phyloP scores from a whole-genome alignment of 2,113 vertebrate species.

The Tyto alba region DNA sequence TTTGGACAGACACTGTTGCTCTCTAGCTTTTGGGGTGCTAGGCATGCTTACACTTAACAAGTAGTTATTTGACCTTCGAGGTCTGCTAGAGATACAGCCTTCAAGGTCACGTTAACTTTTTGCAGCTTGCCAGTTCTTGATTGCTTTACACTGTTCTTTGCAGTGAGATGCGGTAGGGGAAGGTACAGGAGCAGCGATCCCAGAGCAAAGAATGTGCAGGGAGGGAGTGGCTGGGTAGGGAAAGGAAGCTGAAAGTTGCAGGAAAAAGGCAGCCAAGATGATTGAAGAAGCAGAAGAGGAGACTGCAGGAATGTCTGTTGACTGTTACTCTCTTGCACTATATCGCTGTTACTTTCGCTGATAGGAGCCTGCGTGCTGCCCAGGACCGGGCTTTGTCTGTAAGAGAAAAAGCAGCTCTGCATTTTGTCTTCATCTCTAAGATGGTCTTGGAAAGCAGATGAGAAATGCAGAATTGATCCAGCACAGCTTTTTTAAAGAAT shows the following conservation, averaged over 20 bases:
- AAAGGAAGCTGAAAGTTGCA: not conserved
- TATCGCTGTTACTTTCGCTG: not conserved
- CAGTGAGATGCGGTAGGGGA: not conserved
- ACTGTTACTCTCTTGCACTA: not conserved
- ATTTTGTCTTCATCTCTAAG: not conserved
- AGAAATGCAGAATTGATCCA: not conserved
- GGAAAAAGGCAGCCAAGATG: not conserved
- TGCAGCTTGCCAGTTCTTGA: not conserved
- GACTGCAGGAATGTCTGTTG: not conserved
- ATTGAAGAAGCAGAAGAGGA: not conserved
- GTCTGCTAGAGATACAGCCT: not conserved
- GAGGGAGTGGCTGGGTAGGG: not conserved
- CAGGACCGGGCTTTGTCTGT: not conserved
- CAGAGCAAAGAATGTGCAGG: not conserved
- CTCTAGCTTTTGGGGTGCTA: not conserved
- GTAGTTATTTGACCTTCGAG: not conserved
- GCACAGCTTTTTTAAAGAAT: not conserved
- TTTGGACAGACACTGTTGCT: not conserved
- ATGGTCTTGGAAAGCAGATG: not conserved
- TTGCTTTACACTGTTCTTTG: fast-evolving
- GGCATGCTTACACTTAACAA: not conserved
- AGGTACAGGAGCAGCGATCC: not conserved
- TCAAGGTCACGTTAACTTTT: not conserved
- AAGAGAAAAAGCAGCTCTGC: not conserved
- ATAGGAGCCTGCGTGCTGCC: not conserved